Evolutionary conservation across 1,140 invertebrate genomes (phyloP), one percentile per base, ranked within the genome.

Genomic region (Chironomus tepperi): DNA sequence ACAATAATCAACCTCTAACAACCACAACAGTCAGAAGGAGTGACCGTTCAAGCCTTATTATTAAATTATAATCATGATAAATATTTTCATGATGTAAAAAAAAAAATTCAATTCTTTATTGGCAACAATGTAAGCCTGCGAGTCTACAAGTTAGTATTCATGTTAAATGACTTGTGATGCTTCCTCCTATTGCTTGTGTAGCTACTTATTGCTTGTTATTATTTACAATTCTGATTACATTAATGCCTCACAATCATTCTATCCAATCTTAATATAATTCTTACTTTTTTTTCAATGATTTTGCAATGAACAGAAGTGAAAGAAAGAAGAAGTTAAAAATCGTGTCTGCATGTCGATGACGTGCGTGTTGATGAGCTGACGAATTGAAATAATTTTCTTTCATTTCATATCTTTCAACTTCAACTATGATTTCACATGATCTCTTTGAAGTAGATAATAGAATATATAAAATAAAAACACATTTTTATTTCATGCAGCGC

Each of bases 151-250:
- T n/a, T n/a, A n/a, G 12, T 57, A 5, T 57, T 57, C 47, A 57
- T 57, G 47, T 57, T 57, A n/a, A 57, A 57, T 57, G 47, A 2
- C 47, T 57, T n/a, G n/a, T n/a, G n/a, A 12, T 12, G 47, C 47
- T 57, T 57, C 47, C 47, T 57, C 12, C 47, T 57, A n/a, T 34
- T 57, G 15, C 47, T 15, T 15, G 15, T 34, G 47, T 57, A n/a
- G n/a, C n/a, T n/a, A n/a, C n/a, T n/a, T n/a, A n/a, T n/a, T 57
- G 15, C 12, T n/a, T 57, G 10, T 57, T 15, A 57, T 57, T 57
- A 57, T 57, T 57, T 57, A 57, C 47, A 57, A 57, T 57, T 57
- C 47, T 57, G 47, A 57, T 57, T 57, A 57, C 47, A n/a, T 57
- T 57, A 57, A 57, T 12, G n/a, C 47, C n/a, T n/a, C n/a, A n/a